phyloP scores from a whole-genome alignment of 1,140 invertebrate genomes.

The Drosophila novamexicana region DNA sequence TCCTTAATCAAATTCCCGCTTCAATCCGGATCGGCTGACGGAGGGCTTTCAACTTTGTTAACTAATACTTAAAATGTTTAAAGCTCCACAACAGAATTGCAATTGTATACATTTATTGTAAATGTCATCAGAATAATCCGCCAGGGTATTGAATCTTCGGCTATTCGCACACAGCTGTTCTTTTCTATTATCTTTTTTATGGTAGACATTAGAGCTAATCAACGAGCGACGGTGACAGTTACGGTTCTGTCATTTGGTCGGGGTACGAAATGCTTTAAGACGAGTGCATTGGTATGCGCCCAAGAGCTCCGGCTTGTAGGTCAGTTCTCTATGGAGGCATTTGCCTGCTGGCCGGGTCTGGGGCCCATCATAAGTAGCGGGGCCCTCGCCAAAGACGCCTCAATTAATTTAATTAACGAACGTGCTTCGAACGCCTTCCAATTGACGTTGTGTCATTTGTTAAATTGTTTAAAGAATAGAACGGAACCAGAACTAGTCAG shows the following conservation, averaged over 20 bases:
- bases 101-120: too few species aligned
- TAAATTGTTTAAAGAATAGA: constrained; percentile 49
- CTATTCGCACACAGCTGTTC: neutral
- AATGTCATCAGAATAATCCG: neutral
- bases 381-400: constrained; percentile 23
- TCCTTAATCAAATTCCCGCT: too few species aligned
- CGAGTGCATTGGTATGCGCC: constrained; percentile 23
- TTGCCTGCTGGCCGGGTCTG: constrained; percentile 10
- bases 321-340: constrained; percentile 18
- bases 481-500: neutral
- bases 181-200: constrained; percentile 31
- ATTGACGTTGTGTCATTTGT: constrained; percentile 48
- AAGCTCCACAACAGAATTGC: too few species aligned
- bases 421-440: constrained; percentile 43
- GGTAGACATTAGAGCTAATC: constrained; percentile 38
- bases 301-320: constrained; percentile 16
- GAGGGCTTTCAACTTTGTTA: too few species aligned
- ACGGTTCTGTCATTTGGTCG: constrained; percentile 19
- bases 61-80: too few species aligned
- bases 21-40: too few species aligned
- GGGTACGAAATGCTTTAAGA: constrained; percentile 25
- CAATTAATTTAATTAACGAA: constrained; percentile 57
- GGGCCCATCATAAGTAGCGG: constrained; percentile 21
- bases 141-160: constrained; percentile 8
- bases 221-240: constrained; percentile 33